Conservation (phyloP, 2,888 invertebrate genomes). For the Choristoneura rosaceana region DNA sequence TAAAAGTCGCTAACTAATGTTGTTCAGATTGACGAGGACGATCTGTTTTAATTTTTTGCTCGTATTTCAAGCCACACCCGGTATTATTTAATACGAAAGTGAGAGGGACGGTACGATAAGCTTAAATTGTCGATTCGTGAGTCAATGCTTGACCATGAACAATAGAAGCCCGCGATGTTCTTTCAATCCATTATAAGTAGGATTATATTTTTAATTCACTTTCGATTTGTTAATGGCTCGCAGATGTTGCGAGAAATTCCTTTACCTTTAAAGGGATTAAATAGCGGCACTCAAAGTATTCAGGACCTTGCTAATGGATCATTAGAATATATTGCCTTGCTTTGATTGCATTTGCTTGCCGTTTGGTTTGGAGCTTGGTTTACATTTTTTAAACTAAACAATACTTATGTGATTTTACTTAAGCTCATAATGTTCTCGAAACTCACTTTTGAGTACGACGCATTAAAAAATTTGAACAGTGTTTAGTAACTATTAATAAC, state of each 20-base stretch:
- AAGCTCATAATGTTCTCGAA: no score
- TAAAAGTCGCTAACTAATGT: no score
- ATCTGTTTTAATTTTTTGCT: no score
- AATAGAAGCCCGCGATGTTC: background rate
- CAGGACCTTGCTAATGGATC: slow-evolving; percentile 1
- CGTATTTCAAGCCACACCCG: no score
- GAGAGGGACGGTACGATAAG: no score
- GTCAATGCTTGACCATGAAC: no score
- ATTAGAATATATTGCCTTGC: slow-evolving; percentile 4
- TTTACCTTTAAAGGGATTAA: background rate
- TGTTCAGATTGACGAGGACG: no score
- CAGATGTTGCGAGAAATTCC: slow-evolving; percentile 5
- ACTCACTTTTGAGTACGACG: no score
- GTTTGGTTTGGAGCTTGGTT: background rate
- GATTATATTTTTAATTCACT: background rate
- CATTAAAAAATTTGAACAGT: no score
- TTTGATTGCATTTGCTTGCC: background rate
- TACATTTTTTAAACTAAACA: background rate
- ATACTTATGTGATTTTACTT: background rate
- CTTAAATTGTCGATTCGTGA: no score
- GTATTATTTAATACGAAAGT: no score
- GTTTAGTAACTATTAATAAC: no score
- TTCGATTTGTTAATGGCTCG: slow-evolving; percentile 1
- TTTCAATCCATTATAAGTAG: background rate
- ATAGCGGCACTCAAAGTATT: background rate